A percentile compares a stretch with the other conserved stretches of the same genome.
These are phyloP conservation scores for Frankliniella fusca DNA, from an alignment of 2,888 invertebrate species.

Conservation along the genomic window DNA sequence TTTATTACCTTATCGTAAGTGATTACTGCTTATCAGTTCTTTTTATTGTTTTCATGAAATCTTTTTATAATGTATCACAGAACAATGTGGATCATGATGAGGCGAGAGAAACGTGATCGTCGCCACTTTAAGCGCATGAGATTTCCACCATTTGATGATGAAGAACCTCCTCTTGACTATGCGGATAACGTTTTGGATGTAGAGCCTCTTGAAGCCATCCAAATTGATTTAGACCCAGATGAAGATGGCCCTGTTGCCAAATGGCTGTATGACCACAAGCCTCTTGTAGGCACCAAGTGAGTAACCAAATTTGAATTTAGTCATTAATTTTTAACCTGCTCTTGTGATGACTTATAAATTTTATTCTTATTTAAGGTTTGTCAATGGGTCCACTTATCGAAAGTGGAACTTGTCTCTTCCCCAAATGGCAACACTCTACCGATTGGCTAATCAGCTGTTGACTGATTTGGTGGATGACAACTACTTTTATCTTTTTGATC, in stretches of 20 bases:
- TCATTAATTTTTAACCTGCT: neutral
- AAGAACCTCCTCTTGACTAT: slow-evolving; percentile 98
- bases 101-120: slow-evolving; percentile 96
- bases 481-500: slow-evolving; percentile 98
- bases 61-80: slow-evolving; percentile 46
- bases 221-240: slow-evolving; percentile 93
- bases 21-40: slow-evolving; percentile 28
- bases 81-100: slow-evolving; percentile 99
- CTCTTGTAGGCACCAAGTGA: slow-evolving; percentile 83
- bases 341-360: neutral
- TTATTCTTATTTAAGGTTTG: slow-evolving; percentile 55
- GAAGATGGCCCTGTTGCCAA: slow-evolving; percentile 87
- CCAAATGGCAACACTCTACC: slow-evolving; percentile 95
- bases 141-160: slow-evolving; percentile 99
- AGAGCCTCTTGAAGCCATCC: slow-evolving; percentile 97
- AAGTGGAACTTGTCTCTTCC: slow-evolving; percentile 94
- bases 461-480: slow-evolving; percentile 98
- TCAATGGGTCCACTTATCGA: slow-evolving; percentile 96
- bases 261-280: slow-evolving; percentile 99
- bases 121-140: slow-evolving; percentile 99
- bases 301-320: slow-evolving; percentile 38
- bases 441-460: slow-evolving; percentile 93
- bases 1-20: neutral
- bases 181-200: slow-evolving; percentile 99
- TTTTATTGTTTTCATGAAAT: neutral